phyloP scores from a whole-genome alignment of 2,797 vertebrate species.

The Tokudaia muenninki region DNA sequence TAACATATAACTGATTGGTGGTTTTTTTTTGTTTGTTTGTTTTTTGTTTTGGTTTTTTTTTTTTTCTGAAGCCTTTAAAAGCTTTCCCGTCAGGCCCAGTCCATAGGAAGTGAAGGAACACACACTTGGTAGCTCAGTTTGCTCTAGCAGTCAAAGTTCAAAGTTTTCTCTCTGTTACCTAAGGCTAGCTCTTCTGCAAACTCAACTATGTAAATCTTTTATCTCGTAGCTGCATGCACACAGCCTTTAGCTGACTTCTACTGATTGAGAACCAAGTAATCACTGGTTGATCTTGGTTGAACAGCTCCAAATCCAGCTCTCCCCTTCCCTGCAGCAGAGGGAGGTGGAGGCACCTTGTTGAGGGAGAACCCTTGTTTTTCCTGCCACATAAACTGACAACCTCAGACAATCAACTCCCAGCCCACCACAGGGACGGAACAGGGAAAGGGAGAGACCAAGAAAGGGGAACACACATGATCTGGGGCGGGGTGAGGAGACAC shows the following conservation, averaged over 20 bases:
- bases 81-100: background rate
- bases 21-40: background rate
- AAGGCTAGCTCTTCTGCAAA: constrained; percentile 20
- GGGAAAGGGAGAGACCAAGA: background rate
- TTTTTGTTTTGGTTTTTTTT: background rate
- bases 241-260: background rate
- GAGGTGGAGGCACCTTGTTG: background rate
- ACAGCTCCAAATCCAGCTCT: background rate
- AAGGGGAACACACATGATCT: background rate
- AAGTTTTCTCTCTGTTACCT: background rate
- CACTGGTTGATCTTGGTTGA: background rate
- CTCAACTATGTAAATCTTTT: background rate
- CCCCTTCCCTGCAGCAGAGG: background rate
- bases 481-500: background rate
- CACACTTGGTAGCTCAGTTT: background rate
- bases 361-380: background rate
- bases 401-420: background rate
- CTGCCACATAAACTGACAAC: background rate
- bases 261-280: background rate
- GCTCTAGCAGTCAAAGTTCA: background rate
- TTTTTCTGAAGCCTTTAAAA: constrained; percentile 27
- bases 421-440: too few relatives aligned
- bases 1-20: background rate
- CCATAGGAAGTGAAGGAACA: background rate
- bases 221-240: background rate